These are phyloP conservation scores for Pogonocichla stellata DNA, from an alignment of 2,113 vertebrate genomes.

Conservation along the genomic window DNA sequence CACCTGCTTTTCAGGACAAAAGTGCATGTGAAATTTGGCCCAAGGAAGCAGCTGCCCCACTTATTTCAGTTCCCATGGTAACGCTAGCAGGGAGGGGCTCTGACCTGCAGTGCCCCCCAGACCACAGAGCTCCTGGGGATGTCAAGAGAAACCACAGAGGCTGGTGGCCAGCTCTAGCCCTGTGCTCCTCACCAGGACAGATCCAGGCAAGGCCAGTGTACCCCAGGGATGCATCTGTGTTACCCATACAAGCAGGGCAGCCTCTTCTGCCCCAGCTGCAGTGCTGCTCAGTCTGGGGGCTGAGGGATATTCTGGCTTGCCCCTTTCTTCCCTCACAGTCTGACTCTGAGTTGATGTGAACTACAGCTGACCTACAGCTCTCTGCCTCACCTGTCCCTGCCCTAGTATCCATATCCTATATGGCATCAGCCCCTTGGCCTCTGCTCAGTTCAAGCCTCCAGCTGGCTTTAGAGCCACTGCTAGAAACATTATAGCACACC, in stretches of 20 bases:
- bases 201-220: neutral
- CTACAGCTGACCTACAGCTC: constrained; percentile 23
- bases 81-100: neutral
- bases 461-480: constrained; percentile 66
- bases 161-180: neutral
- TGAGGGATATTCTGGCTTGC: neutral
- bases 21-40: neutral
- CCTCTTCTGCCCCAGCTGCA: neutral
- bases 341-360: neutral
- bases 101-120: neutral
- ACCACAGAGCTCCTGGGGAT: neutral
- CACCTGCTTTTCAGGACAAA: neutral
- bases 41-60: neutral
- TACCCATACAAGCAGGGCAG: neutral
- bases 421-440: constrained; percentile 55
- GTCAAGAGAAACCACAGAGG: neutral
- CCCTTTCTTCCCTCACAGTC: neutral
- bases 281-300: neutral
- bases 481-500: constrained; percentile 76
- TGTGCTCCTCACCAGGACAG: neutral
- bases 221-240: neutral
- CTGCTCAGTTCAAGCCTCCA: constrained; percentile 62
- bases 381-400: constrained; percentile 22
- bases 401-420: constrained; percentile 25
- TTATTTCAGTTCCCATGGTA: neutral